phyloP scores from a whole-genome alignment of 1,140 invertebrate species.

The Goniozus legneri region DNA sequence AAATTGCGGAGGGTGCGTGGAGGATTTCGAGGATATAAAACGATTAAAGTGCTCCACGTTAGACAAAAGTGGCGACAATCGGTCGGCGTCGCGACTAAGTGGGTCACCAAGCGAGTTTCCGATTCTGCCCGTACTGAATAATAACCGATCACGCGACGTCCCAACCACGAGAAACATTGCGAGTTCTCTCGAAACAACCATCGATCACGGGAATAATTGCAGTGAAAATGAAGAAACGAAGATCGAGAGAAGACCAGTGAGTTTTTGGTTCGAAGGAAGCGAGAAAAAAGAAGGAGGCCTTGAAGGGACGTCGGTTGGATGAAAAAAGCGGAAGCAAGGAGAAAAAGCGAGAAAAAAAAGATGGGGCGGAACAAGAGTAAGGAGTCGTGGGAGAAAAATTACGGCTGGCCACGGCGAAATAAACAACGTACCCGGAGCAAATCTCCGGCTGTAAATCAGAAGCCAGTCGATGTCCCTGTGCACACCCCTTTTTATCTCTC shows the following conservation, averaged over 20 bases:
- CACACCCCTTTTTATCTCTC: no score
- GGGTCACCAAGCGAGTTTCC: slow-evolving; percentile 1
- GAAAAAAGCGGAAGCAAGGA: not conserved
- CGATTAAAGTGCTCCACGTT: slow-evolving; percentile 12
- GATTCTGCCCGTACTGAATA: not conserved
- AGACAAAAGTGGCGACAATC: slow-evolving; percentile 13
- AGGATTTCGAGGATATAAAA: no score
- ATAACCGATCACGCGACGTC: no score
- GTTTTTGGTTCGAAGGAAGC: slow-evolving; percentile 3
- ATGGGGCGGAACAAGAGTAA: not conserved
- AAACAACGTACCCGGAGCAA: slow-evolving; percentile 20
- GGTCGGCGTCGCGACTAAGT: slow-evolving; percentile 6
- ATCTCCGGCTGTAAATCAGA: slow-evolving; percentile 23
- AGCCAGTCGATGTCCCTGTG: slow-evolving; percentile 8
- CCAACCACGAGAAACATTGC: no score
- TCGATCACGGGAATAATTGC: not conserved
- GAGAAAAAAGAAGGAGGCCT: not conserved
- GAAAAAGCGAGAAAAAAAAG: not conserved
- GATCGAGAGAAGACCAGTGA: not conserved
- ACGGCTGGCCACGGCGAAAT: slow-evolving; percentile 15
- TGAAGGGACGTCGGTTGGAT: not conserved
- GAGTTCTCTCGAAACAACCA: no score
- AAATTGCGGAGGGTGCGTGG: no score
- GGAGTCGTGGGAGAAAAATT: slow-evolving; percentile 18
- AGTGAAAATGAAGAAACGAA: not conserved